phyloP scores from a whole-genome alignment of 2,797 vertebrate species.

The Margarornis squamiger region DNA sequence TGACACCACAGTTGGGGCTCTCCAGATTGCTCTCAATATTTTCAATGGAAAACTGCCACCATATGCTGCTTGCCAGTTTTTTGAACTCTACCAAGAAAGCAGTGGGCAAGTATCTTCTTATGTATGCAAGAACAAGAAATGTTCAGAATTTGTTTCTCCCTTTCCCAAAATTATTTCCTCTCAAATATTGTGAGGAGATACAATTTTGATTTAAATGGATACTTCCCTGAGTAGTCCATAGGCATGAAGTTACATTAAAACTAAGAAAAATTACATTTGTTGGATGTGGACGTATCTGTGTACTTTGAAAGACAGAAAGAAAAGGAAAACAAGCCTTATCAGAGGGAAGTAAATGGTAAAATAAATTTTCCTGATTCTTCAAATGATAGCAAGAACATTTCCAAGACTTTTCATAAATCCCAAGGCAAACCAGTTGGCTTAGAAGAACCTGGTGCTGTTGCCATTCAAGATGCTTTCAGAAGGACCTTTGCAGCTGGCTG shows the following conservation, averaged over 20 bases:
- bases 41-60: constrained; percentile 86
- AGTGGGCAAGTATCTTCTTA: constrained; percentile 76
- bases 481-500: background rate
- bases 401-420: background rate
- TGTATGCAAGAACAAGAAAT: background rate
- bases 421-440: background rate
- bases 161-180: background rate
- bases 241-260: background rate
- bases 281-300: background rate
- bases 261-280: background rate
- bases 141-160: background rate
- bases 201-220: background rate
- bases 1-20: constrained; percentile 88
- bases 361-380: background rate
- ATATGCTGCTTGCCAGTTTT: constrained; percentile 88
- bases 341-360: background rate
- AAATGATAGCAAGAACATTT: background rate
- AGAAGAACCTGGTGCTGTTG: background rate
- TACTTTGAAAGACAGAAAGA: background rate
- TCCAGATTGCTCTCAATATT: constrained; percentile 87
- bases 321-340: background rate
- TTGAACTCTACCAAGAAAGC: constrained; percentile 86
- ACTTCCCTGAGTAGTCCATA: background rate
- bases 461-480: background rate
- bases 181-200: background rate